Conservation (phyloP, 2,888 invertebrate genomes). For the Dolichomitus sp. region DNA sequence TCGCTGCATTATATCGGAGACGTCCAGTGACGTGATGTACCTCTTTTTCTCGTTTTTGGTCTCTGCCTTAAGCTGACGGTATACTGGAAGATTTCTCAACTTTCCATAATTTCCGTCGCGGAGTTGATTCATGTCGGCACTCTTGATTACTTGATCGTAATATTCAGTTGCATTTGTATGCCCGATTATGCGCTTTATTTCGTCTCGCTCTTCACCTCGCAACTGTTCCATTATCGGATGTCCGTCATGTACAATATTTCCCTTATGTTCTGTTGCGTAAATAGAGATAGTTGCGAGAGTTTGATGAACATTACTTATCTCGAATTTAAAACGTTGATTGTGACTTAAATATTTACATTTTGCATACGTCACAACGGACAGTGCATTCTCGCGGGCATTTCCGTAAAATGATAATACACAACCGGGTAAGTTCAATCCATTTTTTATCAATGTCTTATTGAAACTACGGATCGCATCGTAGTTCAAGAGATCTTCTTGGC, state of each 20-base stretch:
- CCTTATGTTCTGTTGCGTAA: no score
- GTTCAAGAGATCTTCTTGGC: not conserved
- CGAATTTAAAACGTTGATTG: no score
- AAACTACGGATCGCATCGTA: conserved; percentile 1
- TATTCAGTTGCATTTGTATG: conserved; percentile 3
- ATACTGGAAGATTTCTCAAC: not conserved
- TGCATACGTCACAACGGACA: conserved; percentile 3
- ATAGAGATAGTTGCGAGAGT: not conserved
- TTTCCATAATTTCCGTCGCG: no score
- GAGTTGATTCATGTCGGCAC: no score
- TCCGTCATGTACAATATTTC: no score
- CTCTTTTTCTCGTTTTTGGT: no score
- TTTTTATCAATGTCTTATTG: not conserved
- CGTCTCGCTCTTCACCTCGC: conserved; percentile 9
- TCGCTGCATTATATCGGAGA: conserved; percentile 6
- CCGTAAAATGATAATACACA: not conserved
- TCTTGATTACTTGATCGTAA: not conserved
- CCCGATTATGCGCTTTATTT: not conserved
- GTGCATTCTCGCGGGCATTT: not conserved
- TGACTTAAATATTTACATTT: no score
- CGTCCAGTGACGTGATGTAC: not conserved
- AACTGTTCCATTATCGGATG: no score
- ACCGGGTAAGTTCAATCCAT: no score
- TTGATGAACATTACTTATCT: not conserved
- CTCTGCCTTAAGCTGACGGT: conserved; percentile 13